Conservation (phyloP, 2,888 invertebrate species). For the Fragum sueziense region DNA sequence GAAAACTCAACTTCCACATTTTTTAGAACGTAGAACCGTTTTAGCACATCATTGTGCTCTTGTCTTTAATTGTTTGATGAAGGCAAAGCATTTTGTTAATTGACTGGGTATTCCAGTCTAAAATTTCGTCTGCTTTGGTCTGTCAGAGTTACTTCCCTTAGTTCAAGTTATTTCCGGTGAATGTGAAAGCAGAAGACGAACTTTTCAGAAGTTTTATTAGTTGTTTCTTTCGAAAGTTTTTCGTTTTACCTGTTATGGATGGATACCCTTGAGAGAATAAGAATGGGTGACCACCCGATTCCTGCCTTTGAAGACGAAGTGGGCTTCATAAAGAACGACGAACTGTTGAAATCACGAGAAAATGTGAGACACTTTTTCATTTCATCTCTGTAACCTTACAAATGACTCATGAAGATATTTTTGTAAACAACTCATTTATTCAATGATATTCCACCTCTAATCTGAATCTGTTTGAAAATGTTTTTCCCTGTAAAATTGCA, state of each 20-base stretch:
- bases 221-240: not conserved
- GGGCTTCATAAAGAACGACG: slow-evolving; percentile 11
- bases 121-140: not conserved
- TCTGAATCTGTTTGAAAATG: no score
- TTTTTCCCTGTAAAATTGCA: no score
- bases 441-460: no score
- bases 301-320: slow-evolving; percentile 25
- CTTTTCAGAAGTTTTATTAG: not conserved
- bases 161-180: slow-evolving; percentile 1
- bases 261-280: not conserved
- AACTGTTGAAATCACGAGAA: not conserved
- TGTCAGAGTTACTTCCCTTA: not conserved
- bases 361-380: slow-evolving; percentile 1
- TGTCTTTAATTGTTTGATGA: no score
- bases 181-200: slow-evolving; percentile 7
- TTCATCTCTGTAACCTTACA: not conserved
- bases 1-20: no score
- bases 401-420: not conserved
- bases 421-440: no score
- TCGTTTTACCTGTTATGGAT: slow-evolving; percentile 5
- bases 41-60: no score
- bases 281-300: slow-evolving; percentile 23
- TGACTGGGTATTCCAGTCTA: not conserved
- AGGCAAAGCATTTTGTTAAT: no score
- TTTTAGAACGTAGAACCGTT: no score